These are phyloP conservation scores for Machimus rusticus DNA, from an alignment of 2,888 invertebrate species.

Conservation along the genomic window DNA sequence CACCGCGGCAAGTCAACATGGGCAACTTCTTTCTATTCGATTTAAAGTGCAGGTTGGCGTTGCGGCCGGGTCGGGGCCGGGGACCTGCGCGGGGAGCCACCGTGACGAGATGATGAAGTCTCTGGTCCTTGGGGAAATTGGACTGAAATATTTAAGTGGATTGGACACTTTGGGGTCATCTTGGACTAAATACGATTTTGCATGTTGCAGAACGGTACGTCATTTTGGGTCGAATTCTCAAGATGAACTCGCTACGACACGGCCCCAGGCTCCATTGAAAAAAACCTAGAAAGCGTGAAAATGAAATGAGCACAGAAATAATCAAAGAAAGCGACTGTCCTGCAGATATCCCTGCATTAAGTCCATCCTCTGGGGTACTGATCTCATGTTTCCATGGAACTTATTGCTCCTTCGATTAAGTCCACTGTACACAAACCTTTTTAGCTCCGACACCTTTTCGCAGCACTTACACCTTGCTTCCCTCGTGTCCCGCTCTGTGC, in stretches of 20 bases:
- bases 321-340: conserved; percentile 4
- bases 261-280: neutral
- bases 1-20: neutral
- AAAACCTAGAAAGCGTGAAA: conserved; percentile 26
- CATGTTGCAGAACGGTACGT: conserved; percentile 17
- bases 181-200: conserved; percentile 24
- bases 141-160: conserved; percentile 40
- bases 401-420: conserved; percentile 23
- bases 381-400: conserved; percentile 16
- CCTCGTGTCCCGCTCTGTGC: neutral
- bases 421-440: neutral
- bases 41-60: neutral
- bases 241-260: neutral
- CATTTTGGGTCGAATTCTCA: neutral
- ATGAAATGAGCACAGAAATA: conserved; percentile 19
- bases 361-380: conserved; percentile 4
- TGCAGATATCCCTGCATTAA: neutral
- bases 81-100: neutral
- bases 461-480: neutral
- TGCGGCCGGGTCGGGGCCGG: neutral
- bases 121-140: conserved; percentile 36
- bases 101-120: conserved; percentile 26
- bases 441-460: conserved; percentile 24
- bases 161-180: conserved; percentile 39
- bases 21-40: neutral